Evolutionary conservation across 2,888 invertebrate genomes (phyloP).

Genomic region (Drosophila formosana): DNA sequence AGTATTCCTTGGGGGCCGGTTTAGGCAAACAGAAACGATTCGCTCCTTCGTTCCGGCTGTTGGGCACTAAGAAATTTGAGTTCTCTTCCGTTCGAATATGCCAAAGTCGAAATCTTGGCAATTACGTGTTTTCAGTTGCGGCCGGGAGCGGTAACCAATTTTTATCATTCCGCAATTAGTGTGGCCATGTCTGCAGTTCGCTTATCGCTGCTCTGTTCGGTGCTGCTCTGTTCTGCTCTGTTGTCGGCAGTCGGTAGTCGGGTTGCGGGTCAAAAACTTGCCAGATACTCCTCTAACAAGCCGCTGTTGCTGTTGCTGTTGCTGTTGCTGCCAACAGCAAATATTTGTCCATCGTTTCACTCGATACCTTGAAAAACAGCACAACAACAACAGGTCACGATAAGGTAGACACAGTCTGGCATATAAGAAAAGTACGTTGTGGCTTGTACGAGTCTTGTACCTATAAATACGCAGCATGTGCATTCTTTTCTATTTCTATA

Average conservation of each 20-base stretch:
- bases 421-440: background rate
- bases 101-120: conserved; percentile 59
- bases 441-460: conserved; percentile 19
- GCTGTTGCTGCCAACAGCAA: conserved; percentile 51
- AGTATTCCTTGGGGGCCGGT: conserved; percentile 75
- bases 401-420: conserved; percentile 13
- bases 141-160: conserved; percentile 50
- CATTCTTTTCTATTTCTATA: conserved; percentile 37
- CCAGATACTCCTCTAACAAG: conserved; percentile 57
- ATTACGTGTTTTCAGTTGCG: conserved; percentile 52
- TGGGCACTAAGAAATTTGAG: conserved; percentile 48
- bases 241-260: conserved; percentile 55
- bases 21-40: conserved; percentile 68
- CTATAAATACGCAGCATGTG: conserved; percentile 56
- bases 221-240: conserved; percentile 6
- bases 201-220: conserved; percentile 61
- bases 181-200: conserved; percentile 67
- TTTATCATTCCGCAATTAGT: conserved; percentile 81
- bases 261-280: conserved; percentile 48
- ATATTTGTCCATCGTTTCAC: conserved; percentile 73
- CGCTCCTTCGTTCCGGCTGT: background rate
- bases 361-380: conserved; percentile 74
- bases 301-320: conserved; percentile 43
- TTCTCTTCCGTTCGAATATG: conserved; percentile 11
- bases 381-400: conserved; percentile 13